Base-by-base conservation (phyloP, 2,888 invertebrate species). In the Mycalesis mineus region DNA sequence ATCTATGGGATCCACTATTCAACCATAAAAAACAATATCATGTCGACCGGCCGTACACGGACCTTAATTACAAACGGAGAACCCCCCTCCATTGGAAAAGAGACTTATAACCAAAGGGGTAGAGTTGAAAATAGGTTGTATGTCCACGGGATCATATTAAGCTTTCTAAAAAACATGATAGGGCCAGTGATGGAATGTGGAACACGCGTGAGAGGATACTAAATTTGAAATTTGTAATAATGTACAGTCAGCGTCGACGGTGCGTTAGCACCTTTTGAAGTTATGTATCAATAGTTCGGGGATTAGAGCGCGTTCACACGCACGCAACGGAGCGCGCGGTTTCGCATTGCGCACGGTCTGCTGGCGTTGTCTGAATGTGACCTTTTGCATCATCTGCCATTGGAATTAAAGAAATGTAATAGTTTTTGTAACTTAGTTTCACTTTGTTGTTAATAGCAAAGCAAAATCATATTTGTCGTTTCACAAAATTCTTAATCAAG, bases 1-100 rank as follows among this genome's bases (percentile, higher is more conserved):
- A 82, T 82, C 84, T 84, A 82, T 77, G 77, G 75, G 76, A 75
- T 80, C 78, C 80, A 78, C 84, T 84, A 82, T 81, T 82, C 79
- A 75, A 68, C 75, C 77, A 85, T 83, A 87, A 87, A 82, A 87
- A 87, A 87, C 85, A 86, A 86, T 86, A 87, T 86, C 82, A 80
- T 73, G 78, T 80, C 76, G 77, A 75, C 77, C 75, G 72, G 71
- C 71, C 75, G 68, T 75, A 81, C 82, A 82, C 71, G 77, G 74
- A 66, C 80, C 87, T 84, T 88, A 87, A 88, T 87, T 87, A 86
- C 80, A 76, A 71, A 68, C 72, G 65, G 68, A 67, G 60, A 62
- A 55, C 33, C 31, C 5, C 36, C 7, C 9, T 3, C 1, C 61
- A 64, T 8, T 39, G 15, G 17, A 78, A 69, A 70, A 55, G 50